Percentiles rank a stretch among this genome's conserved stretches.
phyloP scores from a whole-genome alignment of 2,797 vertebrate genomes.

The Mallotus villosus region DNA sequence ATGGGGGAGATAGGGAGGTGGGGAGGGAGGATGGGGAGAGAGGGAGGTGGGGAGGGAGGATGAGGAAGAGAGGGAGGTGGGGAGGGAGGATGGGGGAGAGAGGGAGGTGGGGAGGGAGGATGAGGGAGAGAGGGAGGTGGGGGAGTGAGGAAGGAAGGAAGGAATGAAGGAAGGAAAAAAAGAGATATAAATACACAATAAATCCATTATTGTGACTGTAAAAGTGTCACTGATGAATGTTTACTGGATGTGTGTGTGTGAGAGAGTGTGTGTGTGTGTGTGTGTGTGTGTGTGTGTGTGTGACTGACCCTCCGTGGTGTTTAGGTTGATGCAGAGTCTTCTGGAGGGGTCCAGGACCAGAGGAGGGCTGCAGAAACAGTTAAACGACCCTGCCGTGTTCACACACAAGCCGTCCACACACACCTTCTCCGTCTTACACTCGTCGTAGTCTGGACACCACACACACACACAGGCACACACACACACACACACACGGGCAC shows the following conservation, averaged over 20 bases:
- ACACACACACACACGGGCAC: neutral
- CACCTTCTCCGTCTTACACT: slow-evolving; percentile 64
- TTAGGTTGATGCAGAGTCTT: slow-evolving; percentile 67
- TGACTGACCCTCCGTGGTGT: slow-evolving; percentile 69
- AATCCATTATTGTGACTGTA: neutral
- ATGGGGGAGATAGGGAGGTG: neutral
- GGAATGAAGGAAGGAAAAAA: neutral
- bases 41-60: neutral
- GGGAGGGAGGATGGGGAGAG: neutral
- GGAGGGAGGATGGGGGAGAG: neutral
- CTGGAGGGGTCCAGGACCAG: slow-evolving; percentile 70
- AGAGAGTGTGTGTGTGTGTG: neutral
- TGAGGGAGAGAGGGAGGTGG: neutral
- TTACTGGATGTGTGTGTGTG: neutral
- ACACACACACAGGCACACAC: neutral
- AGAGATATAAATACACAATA: neutral
- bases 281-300: slow-evolving; percentile 15
- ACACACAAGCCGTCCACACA: slow-evolving; percentile 75
- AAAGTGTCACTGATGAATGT: neutral
- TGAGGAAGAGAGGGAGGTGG: neutral
- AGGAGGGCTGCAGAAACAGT: slow-evolving; percentile 80
- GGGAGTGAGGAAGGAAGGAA: neutral
- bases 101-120: too few relatives aligned
- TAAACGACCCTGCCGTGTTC: slow-evolving; percentile 77
- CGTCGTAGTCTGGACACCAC: slow-evolving; percentile 70